Percentiles rank a stretch among this genome's conserved stretches.
Evolutionary conservation across 2,888 invertebrate species (phyloP).

Genomic region (Trichogramma dendrolimi): DNA sequence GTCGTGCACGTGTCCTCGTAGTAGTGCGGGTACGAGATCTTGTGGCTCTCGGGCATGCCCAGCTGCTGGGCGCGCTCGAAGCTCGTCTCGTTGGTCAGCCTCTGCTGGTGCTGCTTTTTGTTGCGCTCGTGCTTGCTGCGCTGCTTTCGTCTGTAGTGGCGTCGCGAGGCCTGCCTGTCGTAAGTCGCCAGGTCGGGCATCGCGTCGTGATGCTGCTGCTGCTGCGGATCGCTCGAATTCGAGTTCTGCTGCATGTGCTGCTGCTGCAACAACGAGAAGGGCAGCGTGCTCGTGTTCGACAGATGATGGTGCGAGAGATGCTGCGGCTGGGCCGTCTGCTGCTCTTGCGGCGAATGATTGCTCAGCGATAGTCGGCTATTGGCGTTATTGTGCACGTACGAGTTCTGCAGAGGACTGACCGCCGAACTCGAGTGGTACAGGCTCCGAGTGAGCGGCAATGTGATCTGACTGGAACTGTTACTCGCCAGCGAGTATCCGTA

Average conservation of each 20-base stretch:
- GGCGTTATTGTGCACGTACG: conserved; percentile 38
- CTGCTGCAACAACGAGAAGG: conserved; percentile 35
- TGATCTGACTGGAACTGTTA: conserved; percentile 50
- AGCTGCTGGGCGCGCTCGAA: conserved; percentile 45
- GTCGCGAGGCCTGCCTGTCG: conserved; percentile 34
- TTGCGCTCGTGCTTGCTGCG: conserved; percentile 38
- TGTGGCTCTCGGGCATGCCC: conserved; percentile 46
- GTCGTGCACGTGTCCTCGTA: conserved; percentile 46
- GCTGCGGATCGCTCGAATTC: neutral
- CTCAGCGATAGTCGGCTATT: conserved; percentile 39
- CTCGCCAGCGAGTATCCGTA: conserved; percentile 51
- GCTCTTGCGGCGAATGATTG: conserved; percentile 29
- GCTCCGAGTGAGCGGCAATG: conserved; percentile 48
- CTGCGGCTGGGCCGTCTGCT: conserved; percentile 26
- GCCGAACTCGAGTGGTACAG: conserved; percentile 47
- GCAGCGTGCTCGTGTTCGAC: conserved; percentile 18
- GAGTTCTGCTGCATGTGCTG: conserved; percentile 22
- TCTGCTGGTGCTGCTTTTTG: conserved; percentile 36
- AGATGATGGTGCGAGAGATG: conserved; percentile 3
- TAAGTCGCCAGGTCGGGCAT: conserved; percentile 28
- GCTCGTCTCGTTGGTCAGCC: conserved; percentile 38
- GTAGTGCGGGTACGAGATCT: conserved; percentile 49
- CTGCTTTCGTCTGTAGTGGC: conserved; percentile 37
- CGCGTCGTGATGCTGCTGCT: neutral
- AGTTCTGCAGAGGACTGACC: conserved; percentile 47